Evolutionary conservation across 2,797 vertebrate genomes (phyloP).

Genomic region (Sebastes trivittatus): DNA sequence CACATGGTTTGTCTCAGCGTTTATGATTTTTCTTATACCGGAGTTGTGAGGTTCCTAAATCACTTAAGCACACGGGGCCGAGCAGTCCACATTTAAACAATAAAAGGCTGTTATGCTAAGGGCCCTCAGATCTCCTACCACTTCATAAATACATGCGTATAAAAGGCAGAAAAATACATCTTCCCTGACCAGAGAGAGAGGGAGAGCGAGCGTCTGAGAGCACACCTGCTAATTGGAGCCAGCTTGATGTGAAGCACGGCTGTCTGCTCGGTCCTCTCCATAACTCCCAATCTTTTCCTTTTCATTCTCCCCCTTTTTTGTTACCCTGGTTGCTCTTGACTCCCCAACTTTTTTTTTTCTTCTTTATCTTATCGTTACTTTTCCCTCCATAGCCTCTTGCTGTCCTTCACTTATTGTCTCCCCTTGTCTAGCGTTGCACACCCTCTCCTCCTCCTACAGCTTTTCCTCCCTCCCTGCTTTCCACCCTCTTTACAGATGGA

Average conservation of each 20-base stretch:
- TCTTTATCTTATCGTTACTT: constrained; percentile 5
- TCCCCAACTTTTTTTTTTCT: constrained; percentile 30
- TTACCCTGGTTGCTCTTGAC: constrained; percentile 20
- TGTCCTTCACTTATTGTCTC: constrained; percentile 37
- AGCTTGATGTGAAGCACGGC: constrained; percentile 87
- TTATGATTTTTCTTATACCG: constrained; percentile 93
- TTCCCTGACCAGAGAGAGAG: constrained; percentile 67
- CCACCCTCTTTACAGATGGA: constrained; percentile 81
- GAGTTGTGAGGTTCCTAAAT: constrained; percentile 95
- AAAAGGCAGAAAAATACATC: constrained; percentile 84
- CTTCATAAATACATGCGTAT: constrained; percentile 99
- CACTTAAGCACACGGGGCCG: constrained; percentile 87
- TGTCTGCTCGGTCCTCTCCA: constrained; percentile 59
- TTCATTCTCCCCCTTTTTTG: constrained; percentile 17
- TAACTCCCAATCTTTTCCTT: constrained; percentile 33
- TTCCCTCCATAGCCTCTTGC: not conserved
- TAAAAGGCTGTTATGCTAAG: constrained; percentile 93
- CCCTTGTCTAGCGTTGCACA: not conserved
- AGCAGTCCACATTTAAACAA: constrained; percentile 97
- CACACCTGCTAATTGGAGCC: constrained; percentile 99
- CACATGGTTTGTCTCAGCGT: constrained; percentile 98
- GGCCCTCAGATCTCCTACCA: constrained; percentile 97
- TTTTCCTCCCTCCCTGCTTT: constrained; percentile 12
- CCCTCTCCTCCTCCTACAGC: not conserved
- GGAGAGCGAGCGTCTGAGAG: constrained; percentile 84